Base-by-base conservation (phyloP, 2,888 invertebrate genomes). In the Cerastis leucographa region DNA sequence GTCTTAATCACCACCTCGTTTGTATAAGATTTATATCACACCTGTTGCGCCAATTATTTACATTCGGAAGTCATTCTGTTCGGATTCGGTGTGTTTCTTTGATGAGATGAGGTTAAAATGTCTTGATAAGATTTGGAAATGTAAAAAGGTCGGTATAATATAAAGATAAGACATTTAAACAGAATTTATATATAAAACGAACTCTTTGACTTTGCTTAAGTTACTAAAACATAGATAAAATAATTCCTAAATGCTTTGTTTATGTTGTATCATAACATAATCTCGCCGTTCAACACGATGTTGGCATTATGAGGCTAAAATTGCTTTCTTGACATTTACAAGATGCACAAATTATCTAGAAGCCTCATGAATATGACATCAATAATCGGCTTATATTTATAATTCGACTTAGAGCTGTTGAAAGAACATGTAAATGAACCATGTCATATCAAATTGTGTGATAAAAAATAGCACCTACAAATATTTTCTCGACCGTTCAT, bases 41-140 rank as follows among this genome's bases (percentile, higher is more conserved):
- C 95, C 94, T 95, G 95, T 96, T 95, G 94, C 92, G 94, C 94
- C 94, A 95, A 95, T 95, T 95, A 95, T 94, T 95, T 94, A 95
- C 94, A 93, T 94, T 94, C 93, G 92, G 93, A 94, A 94, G 93
- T 94, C 90, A 93, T 95, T 93, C 89, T 77, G 75, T 90, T 94
- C 91, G 90, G 84, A 85, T 85, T 87, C 87, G 65, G 73, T 65
- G 68, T 71, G 76, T 72, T 70, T 73, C 76, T 81, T 82, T 85
- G 78, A 85, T 80, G 66, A 70, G 44, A 67, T 76, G 25, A 70
- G 19, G 65, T 71, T 69, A 62, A 51, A 72, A 66, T 62, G 64
- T 71, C 51, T 71, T 80, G 64, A 75, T 76, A 70, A 65, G 54
- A 69, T 66, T 70, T 56, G n/a, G 29, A 75, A 65, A 25, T 40